Percentiles rank a stretch among this genome's conserved stretches.
phyloP scores from a whole-genome alignment of 2,888 invertebrate genomes.

The Drosophila limbata region DNA sequence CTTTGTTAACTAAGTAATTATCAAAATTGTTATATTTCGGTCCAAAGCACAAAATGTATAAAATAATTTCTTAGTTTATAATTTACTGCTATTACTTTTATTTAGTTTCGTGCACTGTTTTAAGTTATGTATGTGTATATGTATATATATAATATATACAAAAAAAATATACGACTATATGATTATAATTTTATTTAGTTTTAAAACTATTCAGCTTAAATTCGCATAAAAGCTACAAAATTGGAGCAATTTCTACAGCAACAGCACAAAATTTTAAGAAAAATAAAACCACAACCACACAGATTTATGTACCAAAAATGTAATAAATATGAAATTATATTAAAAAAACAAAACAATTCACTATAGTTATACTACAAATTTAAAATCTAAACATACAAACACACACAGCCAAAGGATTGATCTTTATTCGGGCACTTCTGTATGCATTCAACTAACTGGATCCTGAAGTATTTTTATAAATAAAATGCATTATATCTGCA shows the following conservation, averaged over 20 bases:
- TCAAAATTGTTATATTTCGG: constrained; percentile 83
- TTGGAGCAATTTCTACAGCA: constrained; percentile 40
- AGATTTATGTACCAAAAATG: constrained; percentile 84
- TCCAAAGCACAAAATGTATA: constrained; percentile 82
- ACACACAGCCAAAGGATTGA: constrained; percentile 10
- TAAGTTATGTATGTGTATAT: constrained; percentile 67
- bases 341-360: constrained; percentile 51
- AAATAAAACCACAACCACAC: constrained; percentile 61
- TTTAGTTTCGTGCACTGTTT: constrained; percentile 62
- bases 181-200: constrained; percentile 69
- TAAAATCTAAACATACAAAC: background rate
- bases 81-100: constrained; percentile 45
- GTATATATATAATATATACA: constrained; percentile 38
- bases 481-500: constrained; percentile 12
- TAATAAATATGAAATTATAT: constrained; percentile 82
- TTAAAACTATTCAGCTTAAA: constrained; percentile 53
- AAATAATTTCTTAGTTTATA: constrained; percentile 52
- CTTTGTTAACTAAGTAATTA: constrained; percentile 55
- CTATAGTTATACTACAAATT: constrained; percentile 24
- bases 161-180: constrained; percentile 26
- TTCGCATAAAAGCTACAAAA: constrained; percentile 43
- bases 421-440: constrained; percentile 17
- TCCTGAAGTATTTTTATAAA: constrained; percentile 68
- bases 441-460: constrained; percentile 14
- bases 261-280: constrained; percentile 47